These are phyloP conservation scores for Monochamus alternatus DNA, from an alignment of 2,888 invertebrate genomes.

Conservation along the genomic window DNA sequence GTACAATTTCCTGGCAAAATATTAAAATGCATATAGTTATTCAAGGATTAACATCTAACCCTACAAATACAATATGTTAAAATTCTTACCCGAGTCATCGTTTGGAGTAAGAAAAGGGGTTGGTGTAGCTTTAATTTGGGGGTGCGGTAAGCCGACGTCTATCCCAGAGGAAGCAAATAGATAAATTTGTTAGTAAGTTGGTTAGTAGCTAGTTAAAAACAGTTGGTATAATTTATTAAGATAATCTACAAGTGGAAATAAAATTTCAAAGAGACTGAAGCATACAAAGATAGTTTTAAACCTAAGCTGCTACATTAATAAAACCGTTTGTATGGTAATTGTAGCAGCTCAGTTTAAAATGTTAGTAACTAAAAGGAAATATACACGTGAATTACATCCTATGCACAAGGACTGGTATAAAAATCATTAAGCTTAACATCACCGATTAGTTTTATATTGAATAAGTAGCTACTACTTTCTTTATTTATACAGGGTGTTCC, in stretches of 20 bases:
- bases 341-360: too few species aligned
- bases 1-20: constrained; percentile 11
- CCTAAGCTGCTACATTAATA: background rate
- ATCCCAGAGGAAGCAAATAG: constrained; percentile 62
- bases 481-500: too few species aligned
- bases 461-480: too few species aligned
- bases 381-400: too few species aligned
- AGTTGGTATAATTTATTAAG: constrained; percentile 16
- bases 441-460: too few species aligned
- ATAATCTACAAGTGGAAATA: constrained; percentile 26
- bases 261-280: constrained; percentile 21
- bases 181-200: constrained; percentile 39
- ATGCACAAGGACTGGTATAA: too few species aligned
- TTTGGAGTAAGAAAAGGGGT: constrained; percentile 78
- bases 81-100: constrained; percentile 80
- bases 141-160: constrained; percentile 75
- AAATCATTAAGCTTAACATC: too few species aligned
- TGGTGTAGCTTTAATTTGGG: constrained; percentile 76
- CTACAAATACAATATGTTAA: constrained; percentile 9
- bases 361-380: too few species aligned
- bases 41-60: background rate
- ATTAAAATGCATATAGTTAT: constrained; percentile 28
- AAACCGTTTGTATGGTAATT: too few species aligned
- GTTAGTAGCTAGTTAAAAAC: constrained; percentile 36
- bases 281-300: constrained; percentile 15